Base-by-base conservation (phyloP, 2,888 invertebrate genomes). In the Mamestra brassicae region DNA sequence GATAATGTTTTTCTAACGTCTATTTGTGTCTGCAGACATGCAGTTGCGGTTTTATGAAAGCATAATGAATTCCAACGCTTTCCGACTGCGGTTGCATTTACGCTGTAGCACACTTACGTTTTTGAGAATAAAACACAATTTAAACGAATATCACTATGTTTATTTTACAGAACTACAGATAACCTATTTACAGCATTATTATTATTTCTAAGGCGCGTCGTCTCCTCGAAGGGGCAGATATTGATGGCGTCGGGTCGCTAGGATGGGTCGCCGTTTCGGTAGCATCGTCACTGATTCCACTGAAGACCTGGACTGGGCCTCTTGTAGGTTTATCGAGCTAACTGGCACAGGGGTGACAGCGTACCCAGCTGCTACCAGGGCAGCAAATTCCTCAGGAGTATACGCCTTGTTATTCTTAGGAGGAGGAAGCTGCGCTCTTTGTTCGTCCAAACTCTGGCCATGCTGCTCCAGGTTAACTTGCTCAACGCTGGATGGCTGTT, bases 351-450 rank as follows among this genome's bases (percentile, higher is more conserved):
- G 97, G 4, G 97, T 97, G 2, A 97, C 97, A 3, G 97, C 92
- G 79, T 96, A 97, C 0, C 97, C 97, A 74, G 97, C 97, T 15
- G 95, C 96, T 58, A 97, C 93, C 76, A 97, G 90, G 17, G 96
- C 96, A 36, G 94, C 94, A 75, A 97, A 97, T 81, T 97, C 97
- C 73, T 97, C 96, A 74, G 96, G 97, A 68, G 97, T 97, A 74
- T 97, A 97, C 3, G 96, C 96, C 81, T 94, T 96, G 80, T 95
- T 96, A 74, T 97, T 97, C 80, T 92, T 96, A 11, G 97, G 97
- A 2, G 96, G 97, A 71, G 97, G 97, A 69, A 97, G 88, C n/a
- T 92, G 94, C 1, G 94, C 91, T 74, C 96, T 89, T 74, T 94
- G 95, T 7, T 95, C 94, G 1, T 96, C 95, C 60, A 95, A 87